Evolutionary conservation across 1,140 invertebrate species (phyloP), one percentile per base, ranked within the genome.

Genomic region (Hormaphis cornu): DNA sequence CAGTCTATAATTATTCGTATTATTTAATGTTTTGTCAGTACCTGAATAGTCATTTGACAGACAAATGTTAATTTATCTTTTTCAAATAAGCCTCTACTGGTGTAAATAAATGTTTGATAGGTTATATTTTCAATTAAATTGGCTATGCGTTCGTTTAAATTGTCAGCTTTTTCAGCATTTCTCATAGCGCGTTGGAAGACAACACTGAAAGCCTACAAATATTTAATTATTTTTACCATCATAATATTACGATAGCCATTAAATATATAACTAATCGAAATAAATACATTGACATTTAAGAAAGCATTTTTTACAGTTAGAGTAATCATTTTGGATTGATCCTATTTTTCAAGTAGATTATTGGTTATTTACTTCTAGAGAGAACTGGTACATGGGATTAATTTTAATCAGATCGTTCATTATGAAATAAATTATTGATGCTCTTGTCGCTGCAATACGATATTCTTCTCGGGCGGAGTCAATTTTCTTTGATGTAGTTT

Each of bases 381-480:
- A 97, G 80, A 97, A 98, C 75, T 97, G 93, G 78, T 98, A 98
- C 73, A 97, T 92, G 52, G 90, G 91, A 79, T 97, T 95, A 71
- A 97, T 96, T 78, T 93, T 94, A 78, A 87, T 84, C 26, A 98
- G 78, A 74, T 97, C 94, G 76, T 93, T 96, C 46, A 98, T 80
- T 61, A 97, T 93, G 76, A 98, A 98, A 77, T 97, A 98, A 0
- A 97, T 79, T 3, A 97, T 82, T 3, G 93, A 95, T 1, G 92
- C 91, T 70, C 93, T 79, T 0, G 86, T 82, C 0, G 94, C 92
- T 18, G 90, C 91, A 26, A 87, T 84, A 63, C 94, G 83, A 78
- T 97, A 97, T 75, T 85, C 83, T 79, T 97, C 93, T 74, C 94
- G 81, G 9, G 93, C 93, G 73, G 88, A 85, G 76, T 97, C 93